phyloP scores from a whole-genome alignment of 2,113 vertebrate genomes.

The Suncus etruscus region DNA sequence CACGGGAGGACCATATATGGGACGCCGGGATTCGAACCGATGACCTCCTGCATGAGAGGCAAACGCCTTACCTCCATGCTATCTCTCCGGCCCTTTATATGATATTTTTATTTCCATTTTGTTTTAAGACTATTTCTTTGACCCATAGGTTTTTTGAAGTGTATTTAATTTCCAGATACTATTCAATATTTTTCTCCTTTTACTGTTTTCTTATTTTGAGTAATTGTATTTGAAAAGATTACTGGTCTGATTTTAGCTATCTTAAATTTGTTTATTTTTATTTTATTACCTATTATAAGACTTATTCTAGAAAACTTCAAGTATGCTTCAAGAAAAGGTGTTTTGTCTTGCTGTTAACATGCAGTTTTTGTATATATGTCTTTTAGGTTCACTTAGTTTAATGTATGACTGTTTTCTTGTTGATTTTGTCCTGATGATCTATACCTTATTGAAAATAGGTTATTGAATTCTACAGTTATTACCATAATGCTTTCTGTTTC shows the following conservation, averaged over 20 bases:
- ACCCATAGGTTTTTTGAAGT: background rate
- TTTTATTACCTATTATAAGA: background rate
- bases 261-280: background rate
- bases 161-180: no score
- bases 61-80: no score
- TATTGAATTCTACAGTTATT: background rate
- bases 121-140: background rate
- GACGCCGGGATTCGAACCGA: no score
- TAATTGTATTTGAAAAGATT: background rate
- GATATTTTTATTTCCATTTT: background rate
- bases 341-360: background rate
- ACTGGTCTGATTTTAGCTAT: background rate
- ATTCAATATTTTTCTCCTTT: background rate
- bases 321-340: background rate
- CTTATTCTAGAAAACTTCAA: background rate
- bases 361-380: background rate
- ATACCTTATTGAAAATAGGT: background rate
- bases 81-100: no score
- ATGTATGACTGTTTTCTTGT: background rate
- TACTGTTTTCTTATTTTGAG: background rate
- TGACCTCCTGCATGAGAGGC: no score
- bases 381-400: background rate
- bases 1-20: no score
- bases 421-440: conserved; percentile 1
- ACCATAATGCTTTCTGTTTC: background rate